A percentile compares a stretch with the other conserved stretches of the same genome.
phyloP scores from a whole-genome alignment of 2,113 vertebrate genomes.

The Ceyx cyanopectus region DNA sequence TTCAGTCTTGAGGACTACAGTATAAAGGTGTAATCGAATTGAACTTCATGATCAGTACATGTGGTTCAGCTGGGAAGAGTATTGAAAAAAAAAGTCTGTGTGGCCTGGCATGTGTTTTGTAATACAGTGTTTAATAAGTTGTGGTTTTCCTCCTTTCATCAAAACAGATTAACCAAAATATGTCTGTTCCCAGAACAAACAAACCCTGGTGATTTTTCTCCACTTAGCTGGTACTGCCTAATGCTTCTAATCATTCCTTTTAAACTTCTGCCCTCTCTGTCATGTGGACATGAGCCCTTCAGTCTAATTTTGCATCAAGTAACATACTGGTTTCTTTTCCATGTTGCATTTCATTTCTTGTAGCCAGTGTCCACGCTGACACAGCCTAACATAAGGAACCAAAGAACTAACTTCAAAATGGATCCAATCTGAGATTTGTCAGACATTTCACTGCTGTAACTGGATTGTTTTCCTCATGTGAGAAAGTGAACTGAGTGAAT shows the following conservation, averaged over 20 bases:
- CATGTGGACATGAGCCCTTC: neutral
- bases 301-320: neutral
- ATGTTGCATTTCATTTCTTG: neutral
- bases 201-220: neutral
- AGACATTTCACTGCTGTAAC: neutral
- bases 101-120: neutral
- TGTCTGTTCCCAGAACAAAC: neutral
- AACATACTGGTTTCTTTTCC: neutral
- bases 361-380: fast-evolving
- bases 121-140: neutral
- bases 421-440: neutral
- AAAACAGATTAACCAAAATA: neutral
- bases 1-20: neutral
- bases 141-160: neutral
- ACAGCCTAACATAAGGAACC: neutral
- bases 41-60: neutral
- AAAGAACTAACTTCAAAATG: neutral
- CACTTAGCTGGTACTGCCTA: neutral
- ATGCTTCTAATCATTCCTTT: neutral
- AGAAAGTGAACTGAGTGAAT: neutral
- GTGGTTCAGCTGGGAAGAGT: neutral
- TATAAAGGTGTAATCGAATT: neutral
- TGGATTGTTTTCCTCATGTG: neutral
- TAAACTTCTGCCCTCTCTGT: neutral
- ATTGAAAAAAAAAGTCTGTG: neutral